Evolutionary conservation across 2,797 vertebrate genomes (phyloP).

Genomic region (Enteromius afrohamiltoni): DNA sequence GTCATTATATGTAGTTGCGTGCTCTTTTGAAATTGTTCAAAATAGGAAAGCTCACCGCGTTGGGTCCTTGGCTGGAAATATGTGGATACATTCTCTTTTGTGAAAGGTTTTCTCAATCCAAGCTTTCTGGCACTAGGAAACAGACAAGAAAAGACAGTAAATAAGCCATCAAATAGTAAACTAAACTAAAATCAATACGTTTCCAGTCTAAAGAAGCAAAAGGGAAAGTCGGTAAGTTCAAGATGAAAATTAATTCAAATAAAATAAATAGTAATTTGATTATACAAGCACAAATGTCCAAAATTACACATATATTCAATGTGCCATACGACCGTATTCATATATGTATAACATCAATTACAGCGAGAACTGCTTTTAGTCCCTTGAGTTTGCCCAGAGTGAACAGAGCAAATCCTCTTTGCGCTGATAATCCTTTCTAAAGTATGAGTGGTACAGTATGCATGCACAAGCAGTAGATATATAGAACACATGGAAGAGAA

Average conservation of each 20-base stretch:
- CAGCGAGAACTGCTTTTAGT: constrained; percentile 61
- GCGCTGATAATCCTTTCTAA: constrained; percentile 68
- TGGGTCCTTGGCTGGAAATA: constrained; percentile 89
- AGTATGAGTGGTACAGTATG: constrained; percentile 59
- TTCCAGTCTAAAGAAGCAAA: background rate
- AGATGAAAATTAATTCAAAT: background rate
- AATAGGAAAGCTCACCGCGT: constrained; percentile 79
- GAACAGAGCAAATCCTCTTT: constrained; percentile 80
- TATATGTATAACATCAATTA: constrained; percentile 55
- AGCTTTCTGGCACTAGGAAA: constrained; percentile 84
- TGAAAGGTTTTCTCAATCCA: constrained; percentile 97
- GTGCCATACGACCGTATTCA: background rate
- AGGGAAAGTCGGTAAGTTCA: background rate
- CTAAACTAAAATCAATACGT: background rate
- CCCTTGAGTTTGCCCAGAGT: constrained; percentile 69
- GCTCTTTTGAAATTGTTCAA: background rate
- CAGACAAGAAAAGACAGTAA: constrained; percentile 49
- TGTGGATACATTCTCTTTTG: constrained; percentile 90
- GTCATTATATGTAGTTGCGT: constrained; percentile 7
- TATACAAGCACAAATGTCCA: background rate
- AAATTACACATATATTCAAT: background rate
- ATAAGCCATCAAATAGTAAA: background rate
- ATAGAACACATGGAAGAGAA: constrained; percentile 24
- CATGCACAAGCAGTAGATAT: constrained; percentile 52
- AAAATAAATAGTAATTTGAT: background rate